phyloP scores from a whole-genome alignment of 35 echinoderm and acorn worm species.

The Diadema setosum region DNA sequence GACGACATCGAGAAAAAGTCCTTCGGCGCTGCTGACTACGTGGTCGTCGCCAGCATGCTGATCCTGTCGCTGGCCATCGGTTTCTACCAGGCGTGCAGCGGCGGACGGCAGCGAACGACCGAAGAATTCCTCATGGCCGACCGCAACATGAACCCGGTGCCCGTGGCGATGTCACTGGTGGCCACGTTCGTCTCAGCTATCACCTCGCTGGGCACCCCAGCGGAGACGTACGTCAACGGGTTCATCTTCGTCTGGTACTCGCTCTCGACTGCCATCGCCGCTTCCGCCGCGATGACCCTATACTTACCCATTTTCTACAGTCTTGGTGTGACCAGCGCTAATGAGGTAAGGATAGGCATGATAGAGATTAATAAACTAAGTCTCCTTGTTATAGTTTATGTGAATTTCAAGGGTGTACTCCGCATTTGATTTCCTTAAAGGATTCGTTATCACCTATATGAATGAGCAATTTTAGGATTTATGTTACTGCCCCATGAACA shows the following conservation, averaged over 20 bases:
- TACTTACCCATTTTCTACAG: slow-evolving; percentile 10
- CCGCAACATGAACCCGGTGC: background rate
- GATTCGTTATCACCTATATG: background rate
- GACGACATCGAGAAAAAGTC: background rate
- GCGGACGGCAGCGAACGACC: slow-evolving; percentile 2
- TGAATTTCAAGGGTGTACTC: background rate
- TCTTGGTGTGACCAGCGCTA: background rate
- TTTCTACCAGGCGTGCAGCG: slow-evolving; percentile 17
- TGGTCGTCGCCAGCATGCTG: background rate
- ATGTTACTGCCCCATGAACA: background rate
- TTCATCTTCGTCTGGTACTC: background rate
- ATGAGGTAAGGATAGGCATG: background rate
- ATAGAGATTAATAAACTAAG: background rate
- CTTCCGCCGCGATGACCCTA: background rate
- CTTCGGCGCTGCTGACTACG: slow-evolving; percentile 11
- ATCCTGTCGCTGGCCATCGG: background rate
- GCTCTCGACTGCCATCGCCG: background rate
- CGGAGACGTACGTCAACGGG: slow-evolving; percentile 26
- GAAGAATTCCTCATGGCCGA: slow-evolving; percentile 27
- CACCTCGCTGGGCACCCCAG: slow-evolving; percentile 6
- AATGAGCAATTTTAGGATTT: background rate
- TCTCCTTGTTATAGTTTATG: background rate
- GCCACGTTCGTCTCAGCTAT: slow-evolving; percentile 22
- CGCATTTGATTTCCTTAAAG: background rate
- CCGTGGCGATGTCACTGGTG: slow-evolving; percentile 6